phyloP scores from a whole-genome alignment of 1,140 invertebrate species.

The Leucophenga varia region DNA sequence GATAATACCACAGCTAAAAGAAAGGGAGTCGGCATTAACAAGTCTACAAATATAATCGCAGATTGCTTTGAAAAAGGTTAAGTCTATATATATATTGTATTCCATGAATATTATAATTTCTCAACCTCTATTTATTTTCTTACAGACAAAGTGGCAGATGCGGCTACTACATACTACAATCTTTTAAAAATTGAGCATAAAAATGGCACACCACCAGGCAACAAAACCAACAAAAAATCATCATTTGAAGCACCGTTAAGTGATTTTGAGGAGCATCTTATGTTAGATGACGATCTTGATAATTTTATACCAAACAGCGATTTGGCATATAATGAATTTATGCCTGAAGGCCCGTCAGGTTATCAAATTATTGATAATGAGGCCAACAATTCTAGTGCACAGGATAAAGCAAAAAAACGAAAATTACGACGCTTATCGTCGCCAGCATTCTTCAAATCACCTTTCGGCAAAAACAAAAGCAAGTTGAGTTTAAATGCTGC shows the following conservation, averaged over 20 bases:
- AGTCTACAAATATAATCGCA: too few relatives aligned
- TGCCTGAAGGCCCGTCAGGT: slow-evolving; percentile 53
- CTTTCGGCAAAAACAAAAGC: slow-evolving; percentile 57
- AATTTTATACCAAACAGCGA: slow-evolving; percentile 51
- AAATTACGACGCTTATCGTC: slow-evolving; percentile 61
- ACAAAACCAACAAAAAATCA: slow-evolving; percentile 3
- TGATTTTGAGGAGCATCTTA: slow-evolving; percentile 44
- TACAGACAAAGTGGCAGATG: too few relatives aligned
- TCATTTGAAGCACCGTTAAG: slow-evolving; percentile 25
- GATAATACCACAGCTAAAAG: too few relatives aligned
- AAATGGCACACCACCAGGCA: slow-evolving; percentile 16
- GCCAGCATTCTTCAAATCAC: slow-evolving; percentile 66
- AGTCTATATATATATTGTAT: too few relatives aligned
- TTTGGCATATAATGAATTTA: slow-evolving; percentile 52
- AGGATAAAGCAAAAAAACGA: slow-evolving; percentile 43
- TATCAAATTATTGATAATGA: slow-evolving; percentile 54
- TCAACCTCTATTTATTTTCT: too few relatives aligned
- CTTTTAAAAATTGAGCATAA: too few relatives aligned
- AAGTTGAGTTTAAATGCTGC: slow-evolving; percentile 28
- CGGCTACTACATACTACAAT: too few relatives aligned
- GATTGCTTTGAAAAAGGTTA: too few relatives aligned
- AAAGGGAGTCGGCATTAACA: too few relatives aligned
- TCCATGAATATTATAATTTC: too few relatives aligned
- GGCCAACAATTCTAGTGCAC: slow-evolving; percentile 20
- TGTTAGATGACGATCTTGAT: slow-evolving; percentile 47